phyloP scores from a whole-genome alignment of 2,797 vertebrate genomes.

The Mallotus villosus region DNA sequence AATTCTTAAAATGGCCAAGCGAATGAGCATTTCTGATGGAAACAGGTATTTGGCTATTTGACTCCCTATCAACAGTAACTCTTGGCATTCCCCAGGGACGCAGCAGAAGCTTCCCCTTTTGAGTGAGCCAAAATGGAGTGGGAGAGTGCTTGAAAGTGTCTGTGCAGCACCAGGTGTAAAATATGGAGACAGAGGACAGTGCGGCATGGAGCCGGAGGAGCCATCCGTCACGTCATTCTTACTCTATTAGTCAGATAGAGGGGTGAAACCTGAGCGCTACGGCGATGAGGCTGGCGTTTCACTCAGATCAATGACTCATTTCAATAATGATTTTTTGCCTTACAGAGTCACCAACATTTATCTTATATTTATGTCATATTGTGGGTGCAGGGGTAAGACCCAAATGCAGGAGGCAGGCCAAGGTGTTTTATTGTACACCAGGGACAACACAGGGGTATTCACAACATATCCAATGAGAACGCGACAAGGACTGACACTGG shows the following conservation, averaged over 20 bases:
- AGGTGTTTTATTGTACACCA: no score
- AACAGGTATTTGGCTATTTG: no score
- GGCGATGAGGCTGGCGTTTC: neutral
- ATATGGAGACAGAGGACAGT: neutral
- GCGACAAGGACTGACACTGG: no score
- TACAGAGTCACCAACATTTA: neutral
- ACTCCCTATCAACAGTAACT: no score
- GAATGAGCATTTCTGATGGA: no score
- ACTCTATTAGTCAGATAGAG: neutral
- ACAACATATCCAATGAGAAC: no score
- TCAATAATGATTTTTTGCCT: slow-evolving; percentile 7
- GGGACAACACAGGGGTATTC: no score
- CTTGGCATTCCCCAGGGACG: no score
- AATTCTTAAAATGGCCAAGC: no score
- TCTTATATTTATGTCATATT: no score
- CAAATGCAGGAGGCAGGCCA: no score
- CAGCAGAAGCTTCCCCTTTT: neutral
- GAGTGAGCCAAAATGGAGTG: slow-evolving; percentile 1
- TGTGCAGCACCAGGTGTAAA: slow-evolving; percentile 2
- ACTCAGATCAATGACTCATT: slow-evolving; percentile 16
- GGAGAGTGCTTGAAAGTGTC: neutral
- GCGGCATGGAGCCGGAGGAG: neutral
- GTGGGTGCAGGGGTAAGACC: no score
- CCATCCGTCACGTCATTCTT: neutral
- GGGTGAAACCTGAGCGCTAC: neutral